phyloP scores from a whole-genome alignment of 2,113 vertebrate genomes.

The Rhineura floridana region DNA sequence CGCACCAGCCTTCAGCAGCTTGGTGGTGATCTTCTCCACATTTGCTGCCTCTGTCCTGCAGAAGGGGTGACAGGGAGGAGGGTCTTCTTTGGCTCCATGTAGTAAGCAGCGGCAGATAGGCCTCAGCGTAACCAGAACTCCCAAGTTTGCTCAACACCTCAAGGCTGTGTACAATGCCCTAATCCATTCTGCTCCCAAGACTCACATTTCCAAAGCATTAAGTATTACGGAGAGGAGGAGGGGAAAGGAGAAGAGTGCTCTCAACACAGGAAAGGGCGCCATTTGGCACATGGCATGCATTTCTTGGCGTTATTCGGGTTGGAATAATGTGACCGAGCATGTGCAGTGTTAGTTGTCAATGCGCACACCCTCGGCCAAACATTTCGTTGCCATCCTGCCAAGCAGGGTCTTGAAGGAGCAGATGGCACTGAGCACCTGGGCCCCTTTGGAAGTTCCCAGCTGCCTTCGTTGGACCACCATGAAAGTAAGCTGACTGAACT shows the following conservation, averaged over 20 bases:
- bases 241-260: background rate
- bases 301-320: background rate
- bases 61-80: background rate
- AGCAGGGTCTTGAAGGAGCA: background rate
- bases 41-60: slow-evolving; percentile 95
- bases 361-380: background rate
- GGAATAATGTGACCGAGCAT: background rate
- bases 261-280: no score
- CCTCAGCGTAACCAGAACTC: background rate
- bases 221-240: background rate
- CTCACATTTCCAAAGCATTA: background rate
- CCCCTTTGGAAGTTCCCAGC: background rate
- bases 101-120: no score
- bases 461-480: background rate
- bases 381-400: background rate
- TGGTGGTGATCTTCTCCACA: slow-evolving; percentile 98
- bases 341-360: background rate
- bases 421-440: background rate
- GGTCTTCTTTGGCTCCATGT: no score
- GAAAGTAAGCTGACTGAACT: background rate
- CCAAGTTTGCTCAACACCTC: background rate
- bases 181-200: background rate
- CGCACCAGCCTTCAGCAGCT: slow-evolving; percentile 93
- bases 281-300: background rate
- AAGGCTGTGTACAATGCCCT: background rate